These are phyloP conservation scores for Drosophila grimshawi DNA, from an alignment of 1,140 invertebrate species.

Conservation along the genomic window DNA sequence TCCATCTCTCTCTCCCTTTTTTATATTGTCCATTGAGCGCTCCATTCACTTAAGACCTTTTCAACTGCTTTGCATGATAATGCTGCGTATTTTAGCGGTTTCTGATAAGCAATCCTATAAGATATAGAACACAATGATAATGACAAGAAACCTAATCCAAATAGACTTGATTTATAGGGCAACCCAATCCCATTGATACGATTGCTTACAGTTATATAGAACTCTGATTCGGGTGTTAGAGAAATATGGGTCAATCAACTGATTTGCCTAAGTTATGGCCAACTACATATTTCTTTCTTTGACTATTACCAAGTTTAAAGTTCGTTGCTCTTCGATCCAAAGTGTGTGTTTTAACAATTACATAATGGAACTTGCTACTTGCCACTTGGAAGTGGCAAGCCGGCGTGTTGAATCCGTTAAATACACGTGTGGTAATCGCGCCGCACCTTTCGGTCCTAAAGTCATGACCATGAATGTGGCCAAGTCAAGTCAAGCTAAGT, in stretches of 20 bases:
- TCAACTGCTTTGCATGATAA: slow-evolving; percentile 46
- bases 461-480: slow-evolving; percentile 16
- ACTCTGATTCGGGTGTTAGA: not conserved
- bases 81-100: slow-evolving; percentile 11
- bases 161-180: not conserved
- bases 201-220: slow-evolving; percentile 32
- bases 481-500: not conserved
- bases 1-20: slow-evolving; percentile 11
- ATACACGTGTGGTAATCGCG: slow-evolving; percentile 39
- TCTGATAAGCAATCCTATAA: slow-evolving; percentile 28
- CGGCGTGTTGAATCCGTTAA: slow-evolving; percentile 74
- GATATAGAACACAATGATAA: slow-evolving; percentile 24
- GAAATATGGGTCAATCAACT: slow-evolving; percentile 37
- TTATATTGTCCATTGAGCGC: not conserved
- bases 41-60: slow-evolving; percentile 42
- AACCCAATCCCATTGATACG: slow-evolving; percentile 14
- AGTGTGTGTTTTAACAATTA: slow-evolving; percentile 48
- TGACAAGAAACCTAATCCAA: too few species aligned
- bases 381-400: slow-evolving; percentile 41
- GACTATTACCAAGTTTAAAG: slow-evolving; percentile 33
- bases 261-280: not conserved
- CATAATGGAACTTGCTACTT: slow-evolving; percentile 61
- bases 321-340: slow-evolving; percentile 55
- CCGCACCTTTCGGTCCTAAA: slow-evolving; percentile 26
- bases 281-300: not conserved